These are phyloP conservation scores for Nibea albiflora DNA, from an alignment of 2,113 vertebrate species.

Conservation along the genomic window DNA sequence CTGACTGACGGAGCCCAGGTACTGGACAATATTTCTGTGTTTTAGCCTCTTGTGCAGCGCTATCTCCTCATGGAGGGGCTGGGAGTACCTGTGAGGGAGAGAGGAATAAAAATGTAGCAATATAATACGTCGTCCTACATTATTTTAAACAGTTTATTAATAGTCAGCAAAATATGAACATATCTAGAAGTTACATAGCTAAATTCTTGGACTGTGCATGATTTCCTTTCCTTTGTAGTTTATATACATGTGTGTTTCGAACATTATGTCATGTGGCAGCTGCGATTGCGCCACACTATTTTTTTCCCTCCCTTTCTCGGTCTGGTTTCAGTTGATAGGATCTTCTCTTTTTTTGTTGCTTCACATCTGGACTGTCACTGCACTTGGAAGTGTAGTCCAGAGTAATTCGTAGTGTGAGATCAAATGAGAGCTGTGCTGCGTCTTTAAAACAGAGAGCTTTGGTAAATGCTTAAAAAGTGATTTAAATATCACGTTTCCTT, in stretches of 20 bases:
- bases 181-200: background rate
- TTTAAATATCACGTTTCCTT: constrained; percentile 6
- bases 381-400: background rate
- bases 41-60: constrained; percentile 91
- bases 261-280: background rate
- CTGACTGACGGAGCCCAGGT: constrained; percentile 92
- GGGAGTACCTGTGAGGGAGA: constrained; percentile 85
- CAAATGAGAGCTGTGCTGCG: background rate
- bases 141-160: background rate
- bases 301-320: background rate
- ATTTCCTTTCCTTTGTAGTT: background rate
- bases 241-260: no score
- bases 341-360: background rate
- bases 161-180: background rate
- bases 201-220: background rate
- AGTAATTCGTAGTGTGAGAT: background rate
- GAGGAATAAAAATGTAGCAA: background rate
- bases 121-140: background rate
- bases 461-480: background rate
- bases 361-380: background rate
- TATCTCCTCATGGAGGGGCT: constrained; percentile 94
- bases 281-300: constrained; percentile 15
- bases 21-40: constrained; percentile 94
- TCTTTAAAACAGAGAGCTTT: background rate
- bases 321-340: background rate